Conservation (phyloP, 1,140 invertebrate species). For the Potamilus streckersoni region DNA sequence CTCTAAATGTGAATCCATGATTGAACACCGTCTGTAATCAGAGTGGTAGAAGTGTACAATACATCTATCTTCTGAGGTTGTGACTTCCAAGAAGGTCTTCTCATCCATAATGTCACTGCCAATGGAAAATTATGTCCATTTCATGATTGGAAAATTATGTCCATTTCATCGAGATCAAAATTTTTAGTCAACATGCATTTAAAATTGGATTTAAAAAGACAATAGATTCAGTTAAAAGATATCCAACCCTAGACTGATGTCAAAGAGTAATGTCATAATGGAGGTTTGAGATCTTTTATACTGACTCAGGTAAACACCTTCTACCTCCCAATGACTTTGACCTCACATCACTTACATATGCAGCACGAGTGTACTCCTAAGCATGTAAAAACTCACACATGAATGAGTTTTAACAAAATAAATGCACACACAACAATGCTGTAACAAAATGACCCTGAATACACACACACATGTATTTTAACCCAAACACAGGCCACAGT, state of each 20-base stretch:
- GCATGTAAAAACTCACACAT: no score
- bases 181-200: not conserved
- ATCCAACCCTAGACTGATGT: not conserved
- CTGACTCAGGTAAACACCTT: no score
- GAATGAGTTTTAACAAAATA: no score
- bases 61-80: slow-evolving; percentile 59
- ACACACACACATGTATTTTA: no score
- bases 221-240: not conserved
- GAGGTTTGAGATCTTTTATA: not conserved
- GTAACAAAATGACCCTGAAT: no score
- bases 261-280: not conserved
- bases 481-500: no score
- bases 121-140: slow-evolving; percentile 38
- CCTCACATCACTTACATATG: no score
- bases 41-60: slow-evolving; percentile 66
- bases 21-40: slow-evolving; percentile 65
- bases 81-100: slow-evolving; percentile 63
- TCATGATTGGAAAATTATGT: slow-evolving; percentile 15
- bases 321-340: no score
- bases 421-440: no score
- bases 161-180: slow-evolving; percentile 30
- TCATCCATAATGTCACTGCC: slow-evolving; percentile 58
- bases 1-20: slow-evolving; percentile 63
- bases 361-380: no score
- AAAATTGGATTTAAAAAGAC: not conserved